Evolutionary conservation across 2,797 vertebrate species (phyloP).

Genomic region (Sardinella longiceps): DNA sequence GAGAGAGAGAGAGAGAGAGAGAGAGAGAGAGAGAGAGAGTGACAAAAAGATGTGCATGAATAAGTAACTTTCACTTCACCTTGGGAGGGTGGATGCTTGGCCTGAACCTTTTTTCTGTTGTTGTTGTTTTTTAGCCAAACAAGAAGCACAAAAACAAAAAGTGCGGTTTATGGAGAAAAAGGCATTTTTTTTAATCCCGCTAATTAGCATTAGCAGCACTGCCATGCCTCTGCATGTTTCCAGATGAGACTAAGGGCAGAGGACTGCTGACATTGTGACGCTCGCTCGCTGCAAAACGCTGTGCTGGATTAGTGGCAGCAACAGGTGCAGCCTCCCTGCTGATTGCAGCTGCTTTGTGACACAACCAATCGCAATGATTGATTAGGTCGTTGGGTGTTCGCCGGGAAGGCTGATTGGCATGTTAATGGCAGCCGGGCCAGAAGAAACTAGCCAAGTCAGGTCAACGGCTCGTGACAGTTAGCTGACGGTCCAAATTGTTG

Average conservation of each 20-base stretch:
- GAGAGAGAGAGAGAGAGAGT: slow-evolving; percentile 12
- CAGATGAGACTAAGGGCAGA: background rate
- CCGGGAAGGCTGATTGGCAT: slow-evolving; percentile 72
- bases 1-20: background rate
- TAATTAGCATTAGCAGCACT: background rate
- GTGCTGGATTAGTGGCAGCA: slow-evolving; percentile 71
- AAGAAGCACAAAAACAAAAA: slow-evolving; percentile 57
- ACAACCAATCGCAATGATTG: slow-evolving; percentile 79
- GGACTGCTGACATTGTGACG: slow-evolving; percentile 41
- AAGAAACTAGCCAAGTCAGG: slow-evolving; percentile 59
- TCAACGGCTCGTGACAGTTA: slow-evolving; percentile 54
- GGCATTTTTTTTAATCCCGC: background rate
- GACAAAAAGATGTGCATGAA: slow-evolving; percentile 32
- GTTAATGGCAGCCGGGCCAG: slow-evolving; percentile 67
- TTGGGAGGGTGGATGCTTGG: slow-evolving; percentile 18
- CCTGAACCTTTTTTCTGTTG: slow-evolving; percentile 30
- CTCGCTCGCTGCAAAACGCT: slow-evolving; percentile 62
- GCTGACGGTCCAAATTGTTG: slow-evolving; percentile 55
- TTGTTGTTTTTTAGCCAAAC: slow-evolving; percentile 27
- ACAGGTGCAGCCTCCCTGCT: slow-evolving; percentile 71
- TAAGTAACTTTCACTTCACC: slow-evolving; percentile 43
- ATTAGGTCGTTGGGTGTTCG: slow-evolving; percentile 70
- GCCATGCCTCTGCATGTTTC: background rate
- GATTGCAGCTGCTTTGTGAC: slow-evolving; percentile 78
- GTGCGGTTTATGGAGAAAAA: background rate